Evolutionary conservation across 1,140 invertebrate genomes (phyloP).

Genomic region (Bombus soroeensis): DNA sequence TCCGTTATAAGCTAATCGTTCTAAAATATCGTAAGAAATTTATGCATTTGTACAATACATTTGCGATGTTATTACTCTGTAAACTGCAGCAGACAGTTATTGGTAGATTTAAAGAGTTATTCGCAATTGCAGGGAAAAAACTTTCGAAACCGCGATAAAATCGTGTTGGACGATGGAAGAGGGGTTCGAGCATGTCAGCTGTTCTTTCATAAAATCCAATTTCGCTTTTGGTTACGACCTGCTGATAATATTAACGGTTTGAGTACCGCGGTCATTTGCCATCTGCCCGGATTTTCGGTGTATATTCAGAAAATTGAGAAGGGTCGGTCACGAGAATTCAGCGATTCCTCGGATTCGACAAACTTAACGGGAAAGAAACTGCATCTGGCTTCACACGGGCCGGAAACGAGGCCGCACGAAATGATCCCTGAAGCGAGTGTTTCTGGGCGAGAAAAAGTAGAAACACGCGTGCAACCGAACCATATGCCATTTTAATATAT

Average conservation of each 20-base stretch:
- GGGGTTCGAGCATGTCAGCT: conserved; percentile 12
- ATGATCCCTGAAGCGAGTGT: conserved; percentile 27
- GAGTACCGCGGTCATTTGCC: conserved; percentile 12
- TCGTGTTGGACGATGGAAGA: not conserved
- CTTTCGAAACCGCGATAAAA: conserved; percentile 11
- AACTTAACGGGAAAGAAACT: conserved; percentile 13
- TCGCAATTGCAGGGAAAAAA: conserved; percentile 8
- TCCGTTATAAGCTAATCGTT: too few relatives aligned
- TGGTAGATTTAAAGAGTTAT: not conserved
- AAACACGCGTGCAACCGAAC: conserved; percentile 11
- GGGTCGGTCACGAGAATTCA: conserved; percentile 44
- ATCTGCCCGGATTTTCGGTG: conserved; percentile 50
- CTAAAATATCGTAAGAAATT: too few relatives aligned
- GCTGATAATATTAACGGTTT: conserved; percentile 40
- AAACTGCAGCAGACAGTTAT: not conserved
- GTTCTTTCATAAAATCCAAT: conserved; percentile 24
- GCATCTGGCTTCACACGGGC: conserved; percentile 40
- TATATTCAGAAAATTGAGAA: conserved; percentile 45
- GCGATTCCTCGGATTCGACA: conserved; percentile 26
- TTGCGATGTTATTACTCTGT: not conserved
- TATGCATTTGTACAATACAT: too few relatives aligned
- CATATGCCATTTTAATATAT: conserved; percentile 28
- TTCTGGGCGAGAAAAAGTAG: conserved; percentile 37
- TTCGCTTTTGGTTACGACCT: conserved; percentile 43
- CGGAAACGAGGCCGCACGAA: conserved; percentile 43